Conservation (phyloP, 2,113 vertebrate species). For the Thunnus thynnus region DNA sequence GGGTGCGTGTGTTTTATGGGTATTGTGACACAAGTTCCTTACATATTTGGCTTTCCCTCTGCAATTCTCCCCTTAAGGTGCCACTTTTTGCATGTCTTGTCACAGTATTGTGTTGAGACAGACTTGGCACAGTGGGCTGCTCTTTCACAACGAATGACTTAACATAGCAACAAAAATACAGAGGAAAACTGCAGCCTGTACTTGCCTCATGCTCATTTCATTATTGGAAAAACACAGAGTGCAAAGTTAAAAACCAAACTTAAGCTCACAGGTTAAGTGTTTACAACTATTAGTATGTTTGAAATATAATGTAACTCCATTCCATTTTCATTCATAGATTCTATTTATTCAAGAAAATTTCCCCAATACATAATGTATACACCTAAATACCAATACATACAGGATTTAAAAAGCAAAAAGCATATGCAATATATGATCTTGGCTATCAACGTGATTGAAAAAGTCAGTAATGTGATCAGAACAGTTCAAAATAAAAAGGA, state of each 20-base stretch:
- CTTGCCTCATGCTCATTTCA: constrained; percentile 5
- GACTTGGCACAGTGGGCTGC: constrained; percentile 25
- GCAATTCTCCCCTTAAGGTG: constrained; percentile 16
- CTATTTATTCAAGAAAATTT: too few relatives aligned
- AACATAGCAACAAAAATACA: constrained; percentile 40
- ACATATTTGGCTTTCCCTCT: constrained; percentile 45
- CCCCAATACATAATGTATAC: background rate
- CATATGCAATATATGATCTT: background rate
- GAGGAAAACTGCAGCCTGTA: constrained; percentile 5
- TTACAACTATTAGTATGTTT: background rate
- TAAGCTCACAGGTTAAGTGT: background rate
- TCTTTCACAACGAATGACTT: constrained; percentile 24
- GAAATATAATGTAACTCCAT: constrained; percentile 10
- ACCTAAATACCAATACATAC: background rate
- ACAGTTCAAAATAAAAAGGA: background rate
- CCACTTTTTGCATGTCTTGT: constrained; percentile 16
- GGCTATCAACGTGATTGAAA: background rate
- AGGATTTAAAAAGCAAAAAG: too few relatives aligned
- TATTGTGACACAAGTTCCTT: constrained; percentile 31
- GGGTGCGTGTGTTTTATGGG: constrained; percentile 23
- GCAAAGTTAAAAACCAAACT: constrained; percentile 11
- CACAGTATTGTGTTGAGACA: constrained; percentile 25
- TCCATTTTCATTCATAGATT: constrained; percentile 7
- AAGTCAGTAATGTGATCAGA: background rate
- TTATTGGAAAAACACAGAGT: constrained; percentile 24